Base-by-base conservation (phyloP, 2,888 invertebrate genomes). In the Drosophila greeni region DNA sequence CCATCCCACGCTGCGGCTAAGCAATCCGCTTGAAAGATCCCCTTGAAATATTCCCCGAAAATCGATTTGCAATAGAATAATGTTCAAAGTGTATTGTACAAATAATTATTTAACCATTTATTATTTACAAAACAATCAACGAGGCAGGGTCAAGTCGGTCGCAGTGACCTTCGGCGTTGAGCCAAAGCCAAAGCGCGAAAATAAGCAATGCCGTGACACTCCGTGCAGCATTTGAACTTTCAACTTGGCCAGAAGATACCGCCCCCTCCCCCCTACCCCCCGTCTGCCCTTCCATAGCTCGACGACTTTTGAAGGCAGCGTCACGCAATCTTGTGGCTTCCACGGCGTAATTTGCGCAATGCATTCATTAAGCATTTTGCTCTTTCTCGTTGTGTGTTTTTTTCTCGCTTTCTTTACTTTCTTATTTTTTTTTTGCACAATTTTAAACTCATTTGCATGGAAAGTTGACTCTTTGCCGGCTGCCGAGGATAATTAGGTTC, bases 361-460 rank as follows among this genome's bases (percentile, higher is more conserved):
- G 71, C 75, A 66, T 62, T 74, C 61, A 80, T 77, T 72, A 72
- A 49, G 42, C 24, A 43, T 55, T 54, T 67, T 55, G 39, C 45
- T 69, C 26, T 23, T 52, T 16, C 53, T 65, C 29, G 34, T 8
- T n/a, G 4, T 16, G 11, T n/a, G 4, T 16, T 12, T 26, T 24
- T 34, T 34, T 11, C 14, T 36, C 7, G 5, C 5, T 45, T 24
- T 42, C 24, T 26, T 42, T 42, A 1, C 9, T 1, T 39, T 18
- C 47, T 56, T 52, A 20, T 33, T 3, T 42, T 18, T 49, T 56
- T 52, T 29, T 33, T 9, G 23, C 26, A n/a, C 39, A 78, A 61
- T 78, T 81, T 73, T 39, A 39, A 74, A 60, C 78, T 72, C 45
- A 78, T 78, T 76, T 82, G 60, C 76, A 70, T 78, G 62, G 53